Evolutionary conservation across 1,140 invertebrate species (phyloP).

Genomic region (Cotesia glomerata): DNA sequence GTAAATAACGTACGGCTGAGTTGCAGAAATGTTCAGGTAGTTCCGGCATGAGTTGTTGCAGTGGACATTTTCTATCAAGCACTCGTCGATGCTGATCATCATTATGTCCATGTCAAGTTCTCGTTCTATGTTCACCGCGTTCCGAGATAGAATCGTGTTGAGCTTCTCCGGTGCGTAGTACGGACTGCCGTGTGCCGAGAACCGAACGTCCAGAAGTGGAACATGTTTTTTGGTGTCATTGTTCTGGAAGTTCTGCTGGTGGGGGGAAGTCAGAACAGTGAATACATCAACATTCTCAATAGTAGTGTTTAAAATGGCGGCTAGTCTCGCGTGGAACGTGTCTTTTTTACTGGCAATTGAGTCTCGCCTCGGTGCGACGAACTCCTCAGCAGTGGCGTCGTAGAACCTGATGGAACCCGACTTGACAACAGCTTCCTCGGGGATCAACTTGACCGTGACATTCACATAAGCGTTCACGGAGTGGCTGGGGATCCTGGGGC

Average conservation of each 20-base stretch:
- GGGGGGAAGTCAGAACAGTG: constrained; percentile 78
- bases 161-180: constrained; percentile 86
- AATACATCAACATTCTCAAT: constrained; percentile 90
- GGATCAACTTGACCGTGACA: constrained; percentile 83
- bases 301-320: constrained; percentile 77
- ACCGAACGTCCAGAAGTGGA: constrained; percentile 78
- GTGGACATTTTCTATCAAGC: constrained; percentile 75
- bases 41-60: constrained; percentile 78
- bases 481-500: constrained; percentile 61
- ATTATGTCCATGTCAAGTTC: constrained; percentile 75
- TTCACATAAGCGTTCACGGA: constrained; percentile 80
- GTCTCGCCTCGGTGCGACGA: constrained; percentile 69
- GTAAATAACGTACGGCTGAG: constrained; percentile 77
- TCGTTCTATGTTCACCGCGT: constrained; percentile 73
- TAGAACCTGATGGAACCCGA: constrained; percentile 87
- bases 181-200: constrained; percentile 89
- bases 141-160: constrained; percentile 76
- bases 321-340: constrained; percentile 71
- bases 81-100: constrained; percentile 89
- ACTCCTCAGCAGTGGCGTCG: constrained; percentile 83
- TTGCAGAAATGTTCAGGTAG: constrained; percentile 71
- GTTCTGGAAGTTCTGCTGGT: constrained; percentile 65
- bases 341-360: constrained; percentile 77
- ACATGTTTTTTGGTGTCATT: too few relatives aligned
- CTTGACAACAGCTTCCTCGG: constrained; percentile 86